Base-by-base conservation (phyloP, 2,113 vertebrate genomes). In the Asarcornis scutulata region DNA sequence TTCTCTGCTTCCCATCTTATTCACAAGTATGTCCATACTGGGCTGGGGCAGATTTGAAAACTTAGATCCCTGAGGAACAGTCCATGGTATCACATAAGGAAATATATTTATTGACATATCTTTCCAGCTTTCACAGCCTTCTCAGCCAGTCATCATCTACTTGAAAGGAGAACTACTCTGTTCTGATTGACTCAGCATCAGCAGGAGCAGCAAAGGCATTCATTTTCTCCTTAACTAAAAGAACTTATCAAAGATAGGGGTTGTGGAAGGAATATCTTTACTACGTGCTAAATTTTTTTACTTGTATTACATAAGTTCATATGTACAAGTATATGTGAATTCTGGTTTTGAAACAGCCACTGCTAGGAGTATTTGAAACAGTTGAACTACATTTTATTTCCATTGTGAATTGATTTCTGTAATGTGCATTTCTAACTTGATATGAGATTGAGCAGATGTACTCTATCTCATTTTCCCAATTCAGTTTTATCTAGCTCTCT, bases 21-120 rank as follows among this genome's bases (percentile, higher is more conserved):
- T 21, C 31, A 13, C 10, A 66, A 22, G 48, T 79, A 22, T 15
- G 6, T 59, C 80, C 42, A 48, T 36, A 15, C 13, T 23, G 3
- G 58, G 46, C 7, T 0, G 1, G 29, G n/a, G 8, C 22, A 84
- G 29, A 50, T 42, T 48, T 42, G 53, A 48, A 62, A 46, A 36
- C 13, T 56, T 32, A 75, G 21, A 31, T 55, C 17, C 21, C 21
- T 29, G 29, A 64, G 38, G 81, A 31, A 71, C 17, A 25, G 34
- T 62, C 50, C 2, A 4, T 0, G 1, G 23, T 56, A n/a, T 52
- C 53, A 52, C n/a, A 53, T 46, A 8, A 81, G 32, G 32, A 52
- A 52, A 13, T 5, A 9, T 31, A 29, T 34, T 56, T 92, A 27
- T 2, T 27, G 32, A 56, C 62, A 13, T 3, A 27, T 8, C 14